These are phyloP conservation scores for Sebastes iracundus DNA, from an alignment of 2,797 vertebrate genomes.

Conservation along the genomic window DNA sequence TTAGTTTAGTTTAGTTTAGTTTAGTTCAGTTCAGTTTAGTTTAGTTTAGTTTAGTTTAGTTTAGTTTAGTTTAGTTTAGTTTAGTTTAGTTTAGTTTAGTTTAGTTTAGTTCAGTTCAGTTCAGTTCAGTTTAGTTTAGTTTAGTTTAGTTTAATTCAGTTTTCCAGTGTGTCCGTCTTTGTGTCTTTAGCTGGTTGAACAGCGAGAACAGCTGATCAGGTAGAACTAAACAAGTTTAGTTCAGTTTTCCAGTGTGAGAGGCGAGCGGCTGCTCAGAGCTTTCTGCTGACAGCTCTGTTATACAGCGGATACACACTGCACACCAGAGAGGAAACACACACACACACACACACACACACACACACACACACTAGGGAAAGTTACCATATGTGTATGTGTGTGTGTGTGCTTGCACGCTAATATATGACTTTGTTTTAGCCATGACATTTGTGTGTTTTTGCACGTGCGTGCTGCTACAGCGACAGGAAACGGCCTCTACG, in stretches of 20 bases:
- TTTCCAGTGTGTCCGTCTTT: no score
- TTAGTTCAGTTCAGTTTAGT: no score
- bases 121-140: accelerated
- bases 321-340: constrained; percentile 66
- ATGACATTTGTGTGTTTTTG: constrained; percentile 48
- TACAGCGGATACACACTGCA: constrained; percentile 54
- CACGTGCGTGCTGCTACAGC: constrained; percentile 39
- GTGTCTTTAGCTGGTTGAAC: background rate
- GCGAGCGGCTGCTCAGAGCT: background rate
- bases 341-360: constrained; percentile 18
- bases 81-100: no score
- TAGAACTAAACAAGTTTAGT: constrained; percentile 13
- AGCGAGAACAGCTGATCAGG: constrained; percentile 5
- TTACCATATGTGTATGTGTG: constrained; percentile 19
- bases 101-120: accelerated
- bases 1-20: no score
- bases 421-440: constrained; percentile 55
- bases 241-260: constrained; percentile 49
- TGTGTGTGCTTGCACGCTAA: constrained; percentile 17
- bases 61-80: no score
- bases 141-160: no score
- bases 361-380: constrained; percentile 19
- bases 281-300: constrained; percentile 67
- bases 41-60: no score
- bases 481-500: constrained; percentile 74